Evolutionary conservation across 2,797 vertebrate species (phyloP), one percentile per base, ranked within the genome.

Genomic region (Tokudaia muenninki): DNA sequence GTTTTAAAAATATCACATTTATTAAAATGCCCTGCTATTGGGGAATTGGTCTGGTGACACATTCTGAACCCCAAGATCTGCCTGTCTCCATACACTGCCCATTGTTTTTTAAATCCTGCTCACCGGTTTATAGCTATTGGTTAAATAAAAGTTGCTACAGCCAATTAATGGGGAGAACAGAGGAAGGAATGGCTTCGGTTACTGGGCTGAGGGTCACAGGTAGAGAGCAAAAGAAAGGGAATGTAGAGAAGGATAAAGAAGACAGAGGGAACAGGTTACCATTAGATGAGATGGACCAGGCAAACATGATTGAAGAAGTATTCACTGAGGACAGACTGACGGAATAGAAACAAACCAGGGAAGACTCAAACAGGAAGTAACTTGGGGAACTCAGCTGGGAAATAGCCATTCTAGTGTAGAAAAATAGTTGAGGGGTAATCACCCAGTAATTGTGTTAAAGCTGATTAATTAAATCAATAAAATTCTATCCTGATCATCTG

Each of bases 1-100:
- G 3, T 87, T 84, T 16, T 84, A 81, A 95, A 57, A 41, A 61
- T 50, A 90, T 93, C 92, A 12, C 41, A 59, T 94, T 16, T 77
- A 55, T 95, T 90, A 95, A 94, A 9, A 72, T 11, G 17, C 17
- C 13, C 88, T 82, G n/a, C 3, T 37, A 8, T 72, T 72, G n/a
- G n/a, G 70, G 70, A 13, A 21, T 72, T 72, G n/a, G 17, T 72
- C 70, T 72, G 19, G 8, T 21, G n/a, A 7, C 37, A 37, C 17
- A 37, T 72, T 72, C n/a, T 21, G 17, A 37, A 72, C n/a, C 70
- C n/a, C n/a, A 21, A 72, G 19, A 37, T 37, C 70, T 72, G n/a
- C 19, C 7, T 72, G n/a, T n/a, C 8, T 72, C n/a, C 70, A 72
- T 37, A 37, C n/a, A 72, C 7, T 72, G 70, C n/a, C n/a, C n/a